Evolutionary conservation across 2,797 vertebrate species (phyloP).

Genomic region (Enteromius fasciolatus): DNA sequence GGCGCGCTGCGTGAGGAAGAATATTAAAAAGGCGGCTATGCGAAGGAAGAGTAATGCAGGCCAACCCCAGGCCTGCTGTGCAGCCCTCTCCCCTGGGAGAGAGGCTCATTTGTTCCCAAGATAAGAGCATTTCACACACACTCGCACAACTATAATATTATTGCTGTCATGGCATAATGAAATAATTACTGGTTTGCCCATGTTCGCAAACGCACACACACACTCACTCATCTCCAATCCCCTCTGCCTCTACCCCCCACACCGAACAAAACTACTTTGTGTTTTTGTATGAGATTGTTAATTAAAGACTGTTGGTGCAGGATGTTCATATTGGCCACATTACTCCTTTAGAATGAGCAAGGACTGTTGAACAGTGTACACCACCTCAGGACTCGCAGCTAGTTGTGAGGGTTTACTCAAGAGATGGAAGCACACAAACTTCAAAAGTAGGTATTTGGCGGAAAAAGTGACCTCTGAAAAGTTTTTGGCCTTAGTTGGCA

Average conservation of each 20-base stretch:
- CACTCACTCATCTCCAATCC: conserved; percentile 37
- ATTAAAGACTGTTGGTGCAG: conserved; percentile 41
- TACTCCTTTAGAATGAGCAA: conserved; percentile 45
- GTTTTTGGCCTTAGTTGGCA: conserved; percentile 1
- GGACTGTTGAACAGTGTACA: conserved; percentile 18
- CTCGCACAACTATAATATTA: conserved; percentile 77
- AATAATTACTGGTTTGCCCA: conserved; percentile 84
- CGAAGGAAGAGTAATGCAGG: conserved; percentile 85
- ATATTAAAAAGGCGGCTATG: conserved; percentile 89
- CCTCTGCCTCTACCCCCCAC: conserved; percentile 56
- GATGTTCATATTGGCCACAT: conserved; percentile 37
- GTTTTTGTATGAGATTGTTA: conserved; percentile 41
- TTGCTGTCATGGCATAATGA: conserved; percentile 82
- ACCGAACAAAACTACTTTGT: conserved; percentile 46
- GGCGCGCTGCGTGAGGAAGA: conserved; percentile 83
- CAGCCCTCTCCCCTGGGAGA: conserved; percentile 85
- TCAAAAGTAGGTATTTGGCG: conserved; percentile 10
- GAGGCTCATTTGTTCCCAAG: conserved; percentile 84
- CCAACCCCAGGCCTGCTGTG: conserved; percentile 83
- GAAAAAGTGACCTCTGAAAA: conserved; percentile 20
- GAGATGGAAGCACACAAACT: background rate
- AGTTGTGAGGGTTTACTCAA: background rate
- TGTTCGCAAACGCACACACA: conserved; percentile 59
- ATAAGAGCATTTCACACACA: conserved; percentile 77
- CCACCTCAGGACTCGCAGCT: background rate